These are phyloP conservation scores for Odontocerum albicorne DNA, from an alignment of 2,888 invertebrate species.

Conservation along the genomic window DNA sequence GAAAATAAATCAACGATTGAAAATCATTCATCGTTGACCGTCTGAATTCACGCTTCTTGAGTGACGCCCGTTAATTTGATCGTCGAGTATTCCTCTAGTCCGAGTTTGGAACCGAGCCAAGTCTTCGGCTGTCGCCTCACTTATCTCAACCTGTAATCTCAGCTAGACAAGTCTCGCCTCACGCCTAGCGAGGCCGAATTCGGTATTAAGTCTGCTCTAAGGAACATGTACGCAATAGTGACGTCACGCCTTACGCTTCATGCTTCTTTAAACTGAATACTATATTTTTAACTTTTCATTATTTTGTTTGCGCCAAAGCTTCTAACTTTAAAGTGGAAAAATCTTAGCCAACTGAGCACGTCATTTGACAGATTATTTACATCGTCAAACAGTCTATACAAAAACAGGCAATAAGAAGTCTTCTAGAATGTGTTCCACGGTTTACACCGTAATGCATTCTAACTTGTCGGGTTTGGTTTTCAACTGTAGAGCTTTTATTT, in stretches of 20 bases:
- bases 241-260: background rate
- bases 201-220: background rate
- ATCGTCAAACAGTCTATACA: no score
- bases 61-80: slow-evolving; percentile 12
- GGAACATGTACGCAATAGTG: background rate
- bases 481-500: no score
- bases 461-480: no score
- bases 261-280: background rate
- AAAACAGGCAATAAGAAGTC: no score
- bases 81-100: background rate
- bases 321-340: no score
- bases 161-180: background rate
- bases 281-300: no score
- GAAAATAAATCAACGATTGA: no score
- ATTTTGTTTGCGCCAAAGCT: no score
- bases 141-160: background rate
- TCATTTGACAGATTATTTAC: no score
- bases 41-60: background rate
- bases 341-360: no score
- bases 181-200: background rate
- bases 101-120: slow-evolving; percentile 1
- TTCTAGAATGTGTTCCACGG: no score
- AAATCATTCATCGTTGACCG: background rate
- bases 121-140: background rate
- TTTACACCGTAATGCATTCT: no score